Conservation (phyloP, 1,140 invertebrate genomes). For the Reticulitermes speratus region DNA sequence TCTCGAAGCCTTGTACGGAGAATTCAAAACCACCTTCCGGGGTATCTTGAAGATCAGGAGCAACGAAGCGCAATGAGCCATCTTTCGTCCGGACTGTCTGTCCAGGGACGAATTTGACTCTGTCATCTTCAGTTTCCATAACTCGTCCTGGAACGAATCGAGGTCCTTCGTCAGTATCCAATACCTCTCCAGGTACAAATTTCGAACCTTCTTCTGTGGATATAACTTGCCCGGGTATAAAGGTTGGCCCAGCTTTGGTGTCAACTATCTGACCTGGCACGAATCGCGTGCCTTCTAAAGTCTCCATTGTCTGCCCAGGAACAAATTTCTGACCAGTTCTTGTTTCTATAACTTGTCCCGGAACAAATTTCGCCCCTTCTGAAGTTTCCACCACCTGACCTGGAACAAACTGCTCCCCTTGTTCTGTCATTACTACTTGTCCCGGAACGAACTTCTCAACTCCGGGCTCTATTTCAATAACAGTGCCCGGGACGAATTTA, state of each 20-base stretch:
- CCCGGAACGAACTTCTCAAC: slow-evolving; percentile 62
- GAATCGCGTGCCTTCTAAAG: slow-evolving; percentile 65
- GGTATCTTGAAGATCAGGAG: slow-evolving; percentile 64
- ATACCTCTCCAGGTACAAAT: slow-evolving; percentile 72
- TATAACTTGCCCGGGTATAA: slow-evolving; percentile 73
- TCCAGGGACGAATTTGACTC: slow-evolving; percentile 67
- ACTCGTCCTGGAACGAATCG: slow-evolving; percentile 72
- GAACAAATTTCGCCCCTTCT: slow-evolving; percentile 63
- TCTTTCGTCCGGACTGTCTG: slow-evolving; percentile 71
- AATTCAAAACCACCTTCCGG: slow-evolving; percentile 66
- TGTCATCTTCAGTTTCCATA: slow-evolving; percentile 61
- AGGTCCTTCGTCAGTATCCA: slow-evolving; percentile 68
- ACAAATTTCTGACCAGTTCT: slow-evolving; percentile 66
- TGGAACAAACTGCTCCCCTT: slow-evolving; percentile 66
- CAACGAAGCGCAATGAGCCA: slow-evolving; percentile 65
- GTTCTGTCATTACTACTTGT: slow-evolving; percentile 66
- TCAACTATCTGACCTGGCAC: slow-evolving; percentile 71
- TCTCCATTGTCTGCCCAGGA: slow-evolving; percentile 68
- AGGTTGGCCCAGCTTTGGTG: slow-evolving; percentile 68
- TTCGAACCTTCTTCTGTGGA: slow-evolving; percentile 66
- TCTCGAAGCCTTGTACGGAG: slow-evolving; percentile 72
- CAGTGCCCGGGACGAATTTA: slow-evolving; percentile 64
- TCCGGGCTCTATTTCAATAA: slow-evolving; percentile 60
- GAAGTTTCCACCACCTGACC: slow-evolving; percentile 59
- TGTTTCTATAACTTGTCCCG: slow-evolving; percentile 70